Percentiles rank a stretch among this genome's conserved stretches.
Evolutionary conservation across 1,140 invertebrate species (phyloP).

Genomic region (Rhagoletis pomonella): DNA sequence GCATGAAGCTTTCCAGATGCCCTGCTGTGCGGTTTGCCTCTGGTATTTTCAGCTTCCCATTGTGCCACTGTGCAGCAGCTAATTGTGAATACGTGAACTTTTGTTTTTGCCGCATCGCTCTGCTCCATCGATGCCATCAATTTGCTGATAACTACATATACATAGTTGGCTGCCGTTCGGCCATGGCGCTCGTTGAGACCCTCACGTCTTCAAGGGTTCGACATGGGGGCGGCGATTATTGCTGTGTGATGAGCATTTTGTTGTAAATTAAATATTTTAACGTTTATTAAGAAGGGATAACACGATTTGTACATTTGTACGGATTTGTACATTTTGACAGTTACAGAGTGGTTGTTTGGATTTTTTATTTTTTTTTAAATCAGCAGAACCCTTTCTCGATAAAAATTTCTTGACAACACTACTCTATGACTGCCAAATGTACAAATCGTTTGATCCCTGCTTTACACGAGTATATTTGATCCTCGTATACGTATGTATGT

Average conservation of each 20-base stretch:
- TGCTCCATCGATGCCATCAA: slow-evolving; percentile 1
- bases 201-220: slow-evolving; percentile 22
- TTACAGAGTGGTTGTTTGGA: neutral
- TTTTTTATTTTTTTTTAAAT: no score
- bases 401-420: no score
- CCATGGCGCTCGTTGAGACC: neutral
- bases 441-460: no score
- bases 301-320: no score
- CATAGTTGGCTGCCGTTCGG: neutral
- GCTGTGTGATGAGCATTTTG: neutral
- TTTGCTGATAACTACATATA: neutral
- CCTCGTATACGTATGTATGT: no score
- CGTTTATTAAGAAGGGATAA: neutral
- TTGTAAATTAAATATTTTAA: neutral
- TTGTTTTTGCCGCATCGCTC: neutral
- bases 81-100: slow-evolving; percentile 37
- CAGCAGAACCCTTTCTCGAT: no score
- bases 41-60: neutral
- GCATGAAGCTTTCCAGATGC: slow-evolving; percentile 31
- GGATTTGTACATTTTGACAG: no score
- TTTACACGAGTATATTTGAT: neutral
- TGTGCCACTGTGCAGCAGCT: slow-evolving; percentile 35
- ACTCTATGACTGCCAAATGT: no score
- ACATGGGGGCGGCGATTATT: neutral
- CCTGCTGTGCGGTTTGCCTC: neutral